These are phyloP conservation scores for Peromyscus nudipes DNA, from an alignment of 2,797 vertebrate species.

Conservation along the genomic window DNA sequence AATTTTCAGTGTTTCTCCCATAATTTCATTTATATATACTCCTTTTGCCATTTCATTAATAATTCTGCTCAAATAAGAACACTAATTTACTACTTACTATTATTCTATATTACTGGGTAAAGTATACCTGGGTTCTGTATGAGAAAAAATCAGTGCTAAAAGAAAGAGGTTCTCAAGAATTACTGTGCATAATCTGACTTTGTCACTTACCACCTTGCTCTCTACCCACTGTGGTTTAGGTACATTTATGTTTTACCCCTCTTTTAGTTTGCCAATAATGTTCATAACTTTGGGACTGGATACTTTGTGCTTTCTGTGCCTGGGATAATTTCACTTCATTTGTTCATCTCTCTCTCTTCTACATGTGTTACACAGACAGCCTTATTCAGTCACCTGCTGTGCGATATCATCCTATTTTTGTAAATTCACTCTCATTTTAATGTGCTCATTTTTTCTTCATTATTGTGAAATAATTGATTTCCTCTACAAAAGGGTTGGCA, in stretches of 20 bases:
- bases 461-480: not conserved
- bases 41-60: not conserved
- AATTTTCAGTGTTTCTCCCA: not conserved
- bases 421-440: not conserved
- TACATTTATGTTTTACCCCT: not conserved
- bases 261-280: not conserved
- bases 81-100: not conserved
- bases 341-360: not conserved
- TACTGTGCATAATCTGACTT: not conserved
- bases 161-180: not conserved
- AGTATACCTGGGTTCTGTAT: not conserved
- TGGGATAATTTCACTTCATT: not conserved
- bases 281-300: not conserved
- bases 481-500: not conserved
- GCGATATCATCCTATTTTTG: not conserved
- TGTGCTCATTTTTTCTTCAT: not conserved
- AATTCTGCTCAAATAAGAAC: not conserved
- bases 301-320: not conserved
- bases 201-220: not conserved
- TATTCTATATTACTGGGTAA: not conserved
- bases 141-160: not conserved
- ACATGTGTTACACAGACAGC: not conserved
- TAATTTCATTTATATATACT: not conserved
- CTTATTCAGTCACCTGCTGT: not conserved
- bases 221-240: not conserved